These are phyloP conservation scores for Syncerus caffer DNA, from an alignment of 2,797 vertebrate species.

Conservation along the genomic window DNA sequence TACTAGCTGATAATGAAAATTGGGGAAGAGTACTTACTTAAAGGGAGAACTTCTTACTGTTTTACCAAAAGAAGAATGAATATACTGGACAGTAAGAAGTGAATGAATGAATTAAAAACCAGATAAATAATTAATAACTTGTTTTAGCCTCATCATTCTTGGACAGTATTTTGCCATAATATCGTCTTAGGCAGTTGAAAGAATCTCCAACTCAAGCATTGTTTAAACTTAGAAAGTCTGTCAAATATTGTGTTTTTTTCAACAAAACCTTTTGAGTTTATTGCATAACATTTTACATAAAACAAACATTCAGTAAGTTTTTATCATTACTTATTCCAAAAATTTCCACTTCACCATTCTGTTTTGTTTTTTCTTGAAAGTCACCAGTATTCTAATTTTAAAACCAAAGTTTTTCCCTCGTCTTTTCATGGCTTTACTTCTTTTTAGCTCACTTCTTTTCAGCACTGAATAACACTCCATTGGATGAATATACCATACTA, in stretches of 20 bases:
- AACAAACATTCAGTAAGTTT: background rate
- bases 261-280: background rate
- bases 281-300: background rate
- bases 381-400: background rate
- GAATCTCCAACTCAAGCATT: background rate
- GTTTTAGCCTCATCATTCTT: background rate
- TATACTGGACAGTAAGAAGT: background rate
- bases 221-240: background rate
- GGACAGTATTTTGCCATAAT: background rate
- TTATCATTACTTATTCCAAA: background rate
- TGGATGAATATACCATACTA: background rate
- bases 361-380: background rate
- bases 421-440: background rate
- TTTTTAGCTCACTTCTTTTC: background rate
- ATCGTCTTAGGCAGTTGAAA: background rate
- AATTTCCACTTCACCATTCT: background rate
- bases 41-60: background rate
- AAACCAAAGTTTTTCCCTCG: background rate
- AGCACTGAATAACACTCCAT: background rate
- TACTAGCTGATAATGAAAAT: background rate
- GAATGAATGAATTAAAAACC: background rate
- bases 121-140: background rate
- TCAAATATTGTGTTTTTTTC: background rate
- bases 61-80: background rate
- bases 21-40: background rate